These are phyloP conservation scores for Andrena praecox DNA, from an alignment of 2,888 invertebrate species.

Conservation along the genomic window DNA sequence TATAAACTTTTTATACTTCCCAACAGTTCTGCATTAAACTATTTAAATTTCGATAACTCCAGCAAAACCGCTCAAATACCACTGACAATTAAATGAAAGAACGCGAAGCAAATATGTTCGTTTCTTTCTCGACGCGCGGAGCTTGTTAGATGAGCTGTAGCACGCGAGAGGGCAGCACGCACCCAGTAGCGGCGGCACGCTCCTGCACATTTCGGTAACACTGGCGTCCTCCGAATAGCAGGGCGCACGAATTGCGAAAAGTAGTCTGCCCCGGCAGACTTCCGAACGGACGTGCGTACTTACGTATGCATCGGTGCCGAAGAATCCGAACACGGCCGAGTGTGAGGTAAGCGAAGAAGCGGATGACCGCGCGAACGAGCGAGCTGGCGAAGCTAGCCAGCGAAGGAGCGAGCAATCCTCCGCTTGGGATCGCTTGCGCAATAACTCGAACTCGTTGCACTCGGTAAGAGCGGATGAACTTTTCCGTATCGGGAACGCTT, in stretches of 20 bases:
- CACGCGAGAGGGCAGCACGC: conserved; percentile 46
- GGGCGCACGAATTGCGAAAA: not conserved
- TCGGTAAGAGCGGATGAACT: conserved; percentile 77
- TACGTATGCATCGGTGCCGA: conserved; percentile 26
- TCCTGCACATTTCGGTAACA: no score
- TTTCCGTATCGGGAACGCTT: conserved; percentile 82
- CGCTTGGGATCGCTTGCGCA: conserved; percentile 69
- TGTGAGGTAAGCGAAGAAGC: conserved; percentile 1
- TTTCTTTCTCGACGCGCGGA: not conserved
- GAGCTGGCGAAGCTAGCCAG: not conserved
- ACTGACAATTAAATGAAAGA: no score
- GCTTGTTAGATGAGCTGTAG: not conserved
- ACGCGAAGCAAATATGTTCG: no score
- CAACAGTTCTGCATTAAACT: no score
- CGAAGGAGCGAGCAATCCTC: conserved; percentile 30
- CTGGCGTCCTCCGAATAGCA: not conserved
- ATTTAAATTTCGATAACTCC: no score
- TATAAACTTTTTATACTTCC: no score
- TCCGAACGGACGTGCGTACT: conserved; percentile 15
- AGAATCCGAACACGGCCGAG: conserved; percentile 40
- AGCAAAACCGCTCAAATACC: no score
- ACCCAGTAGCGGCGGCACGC: not conserved
- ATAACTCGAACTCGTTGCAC: conserved; percentile 60
- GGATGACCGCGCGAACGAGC: conserved; percentile 10
- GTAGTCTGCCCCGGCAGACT: not conserved